phyloP scores from a whole-genome alignment of 2,797 vertebrate genomes.

The Hipposideros larvatus region DNA sequence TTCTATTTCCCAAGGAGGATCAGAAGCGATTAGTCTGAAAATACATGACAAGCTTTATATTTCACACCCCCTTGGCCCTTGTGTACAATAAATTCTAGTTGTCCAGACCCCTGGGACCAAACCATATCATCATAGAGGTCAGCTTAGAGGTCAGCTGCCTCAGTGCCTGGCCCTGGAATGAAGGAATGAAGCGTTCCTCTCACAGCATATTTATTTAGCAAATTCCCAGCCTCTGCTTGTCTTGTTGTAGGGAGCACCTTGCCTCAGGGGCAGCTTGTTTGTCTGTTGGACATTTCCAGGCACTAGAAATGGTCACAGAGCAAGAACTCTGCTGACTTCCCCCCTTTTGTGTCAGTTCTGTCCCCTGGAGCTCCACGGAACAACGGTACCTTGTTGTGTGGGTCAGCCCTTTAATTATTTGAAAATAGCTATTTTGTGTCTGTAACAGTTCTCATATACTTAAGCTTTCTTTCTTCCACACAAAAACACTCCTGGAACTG shows the following conservation, averaged over 20 bases:
- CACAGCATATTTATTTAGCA: not conserved
- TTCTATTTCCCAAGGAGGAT: not conserved
- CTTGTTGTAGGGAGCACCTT: not conserved
- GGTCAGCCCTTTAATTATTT: not conserved
- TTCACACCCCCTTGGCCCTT: not conserved
- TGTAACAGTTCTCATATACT: not conserved
- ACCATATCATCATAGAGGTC: not conserved
- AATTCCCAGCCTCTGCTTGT: not conserved
- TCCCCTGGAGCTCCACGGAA: not conserved
- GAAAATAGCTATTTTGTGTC: not conserved
- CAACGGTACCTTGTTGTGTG: not conserved
- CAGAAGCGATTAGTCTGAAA: conserved; percentile 21
- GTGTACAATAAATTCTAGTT: not conserved
- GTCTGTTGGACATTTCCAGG: not conserved
- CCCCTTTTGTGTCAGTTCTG: not conserved
- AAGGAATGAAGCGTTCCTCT: not conserved
- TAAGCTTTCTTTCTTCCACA: not conserved
- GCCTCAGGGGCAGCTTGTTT: not conserved
- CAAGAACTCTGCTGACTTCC: not conserved
- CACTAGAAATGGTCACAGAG: not conserved
- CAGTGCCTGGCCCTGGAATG: not conserved
- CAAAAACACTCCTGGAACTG: not conserved
- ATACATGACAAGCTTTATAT: not conserved
- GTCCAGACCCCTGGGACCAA: not conserved
- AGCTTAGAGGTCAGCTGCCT: not conserved